Evolutionary conservation across 2,113 vertebrate genomes (phyloP), one percentile per base, ranked within the genome.

Genomic region (Corythornis cristatus): DNA sequence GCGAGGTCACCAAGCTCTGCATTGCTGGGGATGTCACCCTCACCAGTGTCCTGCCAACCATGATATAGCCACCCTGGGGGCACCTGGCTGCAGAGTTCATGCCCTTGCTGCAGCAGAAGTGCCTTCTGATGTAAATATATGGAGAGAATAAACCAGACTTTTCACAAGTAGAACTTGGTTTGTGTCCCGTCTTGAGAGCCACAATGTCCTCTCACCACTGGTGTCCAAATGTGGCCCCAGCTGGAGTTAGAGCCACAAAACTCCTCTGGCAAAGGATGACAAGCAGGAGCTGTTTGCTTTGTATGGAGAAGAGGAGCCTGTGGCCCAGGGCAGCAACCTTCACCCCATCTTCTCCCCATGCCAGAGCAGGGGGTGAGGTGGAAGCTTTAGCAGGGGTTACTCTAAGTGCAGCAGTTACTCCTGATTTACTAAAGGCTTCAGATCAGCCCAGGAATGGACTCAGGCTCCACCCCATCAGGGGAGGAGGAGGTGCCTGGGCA

Each of bases 1-100:
- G 51, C 0, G 95, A 97, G 53, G 70, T 98, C 77, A 97, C 37
- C 78, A 81, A 10, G 11, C 74, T 98, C 29, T 58, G 64, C 70
- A 93, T 98, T 4, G 25, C 8, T 2, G 98, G 98, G 42, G 97
- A 98, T 68, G 46, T 98, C 22, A 16, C 62, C 48, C 97, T 98
- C 77, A 96, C 61, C 79, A 97, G 95, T 2, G 91, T 91, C 6
- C 3, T 15, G 4, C 53, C 94, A 0, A 37, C 81, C 82, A 95
- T 91, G 79, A 89, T 96, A 0, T 97, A 80, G 45, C 11, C 0
- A 1, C 1, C 0, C 25, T 3, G 75, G 15, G 15, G 3, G 6
- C 0, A 6, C 3, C 11, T 8, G 6, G 43, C 3, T 2, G 4
- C 25, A 5, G 6, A 0, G 8, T 15, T 4, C 5, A 5, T 1